Base-by-base conservation (phyloP, 37 sponge, comb jelly and placozoan species). In the Hormiphora californensis region DNA sequence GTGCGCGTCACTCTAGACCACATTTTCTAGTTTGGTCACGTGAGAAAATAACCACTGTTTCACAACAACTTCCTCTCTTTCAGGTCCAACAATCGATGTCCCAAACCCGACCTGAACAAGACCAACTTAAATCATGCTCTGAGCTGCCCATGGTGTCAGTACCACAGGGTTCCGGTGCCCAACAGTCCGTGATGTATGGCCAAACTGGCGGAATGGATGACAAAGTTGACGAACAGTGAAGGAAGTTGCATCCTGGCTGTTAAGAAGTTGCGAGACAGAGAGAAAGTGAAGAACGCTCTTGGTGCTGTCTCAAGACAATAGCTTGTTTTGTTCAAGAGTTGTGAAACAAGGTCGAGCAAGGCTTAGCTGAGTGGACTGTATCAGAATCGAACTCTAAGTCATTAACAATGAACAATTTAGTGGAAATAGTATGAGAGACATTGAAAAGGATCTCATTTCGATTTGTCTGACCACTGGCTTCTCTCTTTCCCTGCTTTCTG, bases 221-320 rank as follows among this genome's bases (percentile, higher is more conserved):
- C 81, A 73, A 73, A 28, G 81, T 28, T 73, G 81, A 73, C 46
- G 81, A 73, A 73, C 81, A 73, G 25, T 73, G 43, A 67, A 4
- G 4, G 4, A 8, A 46, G 51, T 46, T 46, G 12, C 11, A 46
- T 17, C 12, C 11, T 17, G 12, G 51, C 12, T 46, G 51, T 46
- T 46, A 15, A 46, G 51, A 46, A 46, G 51, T 17, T 46, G 8
- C 8, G 51, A 46, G 51, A 12, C 8, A 15, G 8, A 46, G 51
- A 46, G 12, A 12, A 46, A 46, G 12, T 46, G 12, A 12, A 46
- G 11, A 46, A 46, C 8, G 11, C 51, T 46, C 51, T 46, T 46
- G 8, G 12, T 46, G 51, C 12, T 46, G 51, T 46, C 12, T 46
- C 12, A 46, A 46, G 8, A 15, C 11, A 46, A 46, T 46, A n/a